Base-by-base conservation (phyloP, 2,888 invertebrate species). In the Campoplex nolae region DNA sequence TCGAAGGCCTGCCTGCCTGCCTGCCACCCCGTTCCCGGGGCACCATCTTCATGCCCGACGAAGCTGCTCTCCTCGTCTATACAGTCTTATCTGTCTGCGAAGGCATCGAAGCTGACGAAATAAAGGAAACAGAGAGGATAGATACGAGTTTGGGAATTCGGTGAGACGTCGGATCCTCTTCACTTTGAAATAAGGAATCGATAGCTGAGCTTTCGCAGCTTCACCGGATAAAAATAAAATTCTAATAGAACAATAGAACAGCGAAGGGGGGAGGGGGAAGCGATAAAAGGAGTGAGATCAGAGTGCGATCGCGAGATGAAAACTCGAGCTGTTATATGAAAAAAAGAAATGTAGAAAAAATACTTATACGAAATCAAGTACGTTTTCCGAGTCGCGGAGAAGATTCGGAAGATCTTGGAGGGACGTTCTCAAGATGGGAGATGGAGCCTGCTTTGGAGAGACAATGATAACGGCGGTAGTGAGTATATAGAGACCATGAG, bases 401-500 rank as follows among this genome's bases (percentile, higher is more conserved):
- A 68, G 51, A 77, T 78, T 38, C 38, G 38, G 23, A 23, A 23
- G 23, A 23, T 23, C 75, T 77, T 76, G 54, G 78, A 45, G 38
- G 51, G 75, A 77, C 65, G 71, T 67, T 75, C 54, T 28, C 54
- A 45, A 23, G 51, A 51, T 58, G 32, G 45, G 54, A 42, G 51
- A n/a, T 16, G 35, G 78, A 83, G 80, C 23, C 23, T 23, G 23
- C 80, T 74, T 89, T 76, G 38, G 75, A 87, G 86, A 90, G 85
- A 89, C 87, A 79, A 73, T 74, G 76, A 77, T 73, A 88, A 74
- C 77, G 87, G 80, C 85, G 85, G 76, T 74, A 67, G 83, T 62
- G 51, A 84, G 79, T 85, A 74, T 85, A 85, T 62, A 82, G 84
- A 89, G 83, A 84, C 70, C 78, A 84, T 75, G 87, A 83, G 86